Evolutionary conservation across 92 coral and sea anemone species (phyloP).

Genomic region (Muricea muricata): DNA sequence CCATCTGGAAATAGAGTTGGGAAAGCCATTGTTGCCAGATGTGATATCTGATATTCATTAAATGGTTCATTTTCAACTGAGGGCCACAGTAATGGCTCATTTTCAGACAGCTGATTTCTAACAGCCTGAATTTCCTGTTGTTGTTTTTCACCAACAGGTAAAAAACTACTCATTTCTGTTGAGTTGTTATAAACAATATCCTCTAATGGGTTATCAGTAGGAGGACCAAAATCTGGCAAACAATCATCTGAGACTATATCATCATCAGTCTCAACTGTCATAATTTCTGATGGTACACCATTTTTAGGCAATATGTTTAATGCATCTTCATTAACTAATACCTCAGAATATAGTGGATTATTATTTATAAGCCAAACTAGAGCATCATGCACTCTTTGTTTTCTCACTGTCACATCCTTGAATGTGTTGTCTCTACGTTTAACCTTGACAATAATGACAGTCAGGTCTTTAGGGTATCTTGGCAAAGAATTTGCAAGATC

Average conservation of each 20-base stretch:
- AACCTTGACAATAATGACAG: background rate
- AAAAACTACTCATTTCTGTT: background rate
- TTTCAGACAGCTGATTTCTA: background rate
- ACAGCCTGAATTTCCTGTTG: background rate
- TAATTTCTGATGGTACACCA: background rate
- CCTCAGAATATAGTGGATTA: background rate
- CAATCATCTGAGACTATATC: background rate
- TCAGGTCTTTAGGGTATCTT: background rate
- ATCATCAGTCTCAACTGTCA: background rate
- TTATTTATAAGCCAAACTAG: background rate
- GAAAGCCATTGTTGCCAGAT: background rate
- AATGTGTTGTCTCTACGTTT: constrained; percentile 21
- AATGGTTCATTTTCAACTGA: constrained; percentile 23
- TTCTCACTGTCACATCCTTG: constrained; percentile 42
- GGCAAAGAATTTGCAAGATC: background rate
- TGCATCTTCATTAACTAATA: background rate
- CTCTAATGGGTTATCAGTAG: background rate
- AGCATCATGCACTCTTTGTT: constrained; percentile 1
- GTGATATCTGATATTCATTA: background rate
- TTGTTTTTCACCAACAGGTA: background rate
- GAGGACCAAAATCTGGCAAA: background rate
- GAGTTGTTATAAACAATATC: background rate
- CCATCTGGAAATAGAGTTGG: background rate
- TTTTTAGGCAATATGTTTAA: background rate
- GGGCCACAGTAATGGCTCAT: constrained; percentile 38